Percentiles rank a stretch among this genome's conserved stretches.
Conservation (phyloP, 2,113 vertebrate species). For the Telmatochromis sp. region DNA sequence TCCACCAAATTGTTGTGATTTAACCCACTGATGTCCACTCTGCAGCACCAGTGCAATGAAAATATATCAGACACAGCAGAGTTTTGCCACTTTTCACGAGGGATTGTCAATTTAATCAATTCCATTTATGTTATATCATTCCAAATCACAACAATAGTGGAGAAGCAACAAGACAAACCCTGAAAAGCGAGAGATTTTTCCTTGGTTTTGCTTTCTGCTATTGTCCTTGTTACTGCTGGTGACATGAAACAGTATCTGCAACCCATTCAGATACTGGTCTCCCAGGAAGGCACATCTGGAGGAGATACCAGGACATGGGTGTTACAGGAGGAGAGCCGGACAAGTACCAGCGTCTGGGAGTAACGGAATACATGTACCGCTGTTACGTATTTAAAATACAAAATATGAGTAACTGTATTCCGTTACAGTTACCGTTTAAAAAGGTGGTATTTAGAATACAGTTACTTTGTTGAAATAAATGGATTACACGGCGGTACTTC, state of each 20-base stretch:
- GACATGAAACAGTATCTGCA: not conserved
- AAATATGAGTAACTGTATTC: too few relatives aligned
- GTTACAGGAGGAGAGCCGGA: not conserved
- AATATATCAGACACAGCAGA: not conserved
- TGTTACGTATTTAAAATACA: too few relatives aligned
- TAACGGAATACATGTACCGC: too few relatives aligned
- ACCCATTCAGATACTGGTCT: not conserved
- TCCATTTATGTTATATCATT: not conserved
- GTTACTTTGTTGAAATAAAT: too few relatives aligned
- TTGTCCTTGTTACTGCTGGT: not conserved
- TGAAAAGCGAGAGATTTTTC: not conserved
- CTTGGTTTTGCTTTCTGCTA: not conserved
- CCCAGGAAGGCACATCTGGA: not conserved
- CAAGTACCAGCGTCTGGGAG: not conserved
- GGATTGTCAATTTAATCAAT: not conserved
- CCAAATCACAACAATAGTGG: not conserved
- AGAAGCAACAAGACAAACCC: not conserved
- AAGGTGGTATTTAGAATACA: too few relatives aligned
- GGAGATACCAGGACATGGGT: not conserved
- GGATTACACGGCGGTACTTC: too few relatives aligned
- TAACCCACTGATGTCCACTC: not conserved
- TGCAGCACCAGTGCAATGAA: not conserved
- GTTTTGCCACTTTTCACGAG: not conserved
- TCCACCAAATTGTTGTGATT: not conserved
- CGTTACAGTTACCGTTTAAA: too few relatives aligned